Base-by-base conservation (phyloP, 2,113 vertebrate genomes). In the Phrynocephalus versicolor region DNA sequence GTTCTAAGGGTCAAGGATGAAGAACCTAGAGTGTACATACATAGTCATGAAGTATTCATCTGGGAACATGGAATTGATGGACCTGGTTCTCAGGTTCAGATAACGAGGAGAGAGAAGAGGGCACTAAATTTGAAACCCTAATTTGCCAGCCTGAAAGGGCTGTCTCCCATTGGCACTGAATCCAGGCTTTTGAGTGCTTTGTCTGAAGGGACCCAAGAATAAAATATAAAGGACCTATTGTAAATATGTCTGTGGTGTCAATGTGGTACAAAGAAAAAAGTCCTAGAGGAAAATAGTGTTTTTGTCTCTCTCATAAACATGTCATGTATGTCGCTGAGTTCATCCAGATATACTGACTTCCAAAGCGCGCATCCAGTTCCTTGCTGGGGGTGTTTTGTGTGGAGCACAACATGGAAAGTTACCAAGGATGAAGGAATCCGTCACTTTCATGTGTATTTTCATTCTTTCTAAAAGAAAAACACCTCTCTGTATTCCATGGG, bases 41-140 rank as follows among this genome's bases (percentile, higher is more conserved):
- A 14, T 0, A 1, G 15, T 27, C 1, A 7, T 0, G 14, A 67
- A 3, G 35, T 19, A 82, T 79, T 19, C 64, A 25, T 15, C 8
- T 2, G 35, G 55, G 73, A 67, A 35, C 60, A 30, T 85, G 79
- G 74, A 83, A 87, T 62, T 86, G 81, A 89, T 84, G 81, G 84
- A 55, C 2, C 51, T 81, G 41, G 25, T 67, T 82, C 16, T 83
- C 75, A 79, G 72, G 10, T 19, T 55, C 2, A 83, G 21, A 85
- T 77, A 74, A 87, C 25, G 15, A 82, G 83, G 82, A 73, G 30
- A 25, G 37, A 37, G 69, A 76, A 85, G 86, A 83, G 33, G 0
- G 3, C 39, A 23, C 35, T 76, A 78, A 60, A 79, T 83, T 87
- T 76, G 30, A 58, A n/a, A 79, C 21, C 8, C 12, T 78, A 65